These are phyloP conservation scores for Sciurus carolinensis DNA, from an alignment of 2,797 vertebrate species.

Conservation along the genomic window DNA sequence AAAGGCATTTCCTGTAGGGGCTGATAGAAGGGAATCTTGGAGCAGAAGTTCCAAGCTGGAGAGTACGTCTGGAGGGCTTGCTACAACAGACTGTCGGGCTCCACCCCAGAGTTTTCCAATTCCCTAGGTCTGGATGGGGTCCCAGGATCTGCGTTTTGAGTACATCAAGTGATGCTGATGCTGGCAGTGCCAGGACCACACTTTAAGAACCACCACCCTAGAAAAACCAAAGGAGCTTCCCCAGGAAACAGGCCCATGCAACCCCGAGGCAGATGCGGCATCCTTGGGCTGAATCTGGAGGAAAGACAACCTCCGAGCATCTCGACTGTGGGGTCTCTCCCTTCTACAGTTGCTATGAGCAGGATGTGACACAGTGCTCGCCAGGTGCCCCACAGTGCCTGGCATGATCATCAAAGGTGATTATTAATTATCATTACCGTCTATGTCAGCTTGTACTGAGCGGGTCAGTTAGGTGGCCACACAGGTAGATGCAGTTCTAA, in stretches of 20 bases:
- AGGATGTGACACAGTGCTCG: fast-evolving
- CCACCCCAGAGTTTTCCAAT: background rate
- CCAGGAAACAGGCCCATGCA: fast-evolving
- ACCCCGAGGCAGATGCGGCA: background rate
- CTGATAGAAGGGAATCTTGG: background rate
- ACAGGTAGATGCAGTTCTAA: background rate
- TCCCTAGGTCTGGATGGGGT: background rate
- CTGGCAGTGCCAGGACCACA: background rate
- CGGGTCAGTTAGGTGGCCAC: too few relatives aligned
- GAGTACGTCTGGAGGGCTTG: background rate
- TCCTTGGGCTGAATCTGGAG: background rate
- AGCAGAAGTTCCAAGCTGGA: background rate
- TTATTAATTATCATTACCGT: background rate
- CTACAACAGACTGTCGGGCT: background rate
- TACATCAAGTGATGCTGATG: background rate
- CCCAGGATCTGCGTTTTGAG: background rate
- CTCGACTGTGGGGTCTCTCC: background rate
- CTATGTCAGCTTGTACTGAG: background rate
- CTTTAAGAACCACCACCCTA: background rate
- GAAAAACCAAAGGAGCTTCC: background rate
- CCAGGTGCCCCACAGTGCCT: background rate
- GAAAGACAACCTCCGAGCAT: background rate
- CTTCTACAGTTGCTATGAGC: background rate
- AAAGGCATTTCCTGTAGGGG: background rate
- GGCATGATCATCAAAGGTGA: background rate